phyloP scores from a whole-genome alignment of 2,888 invertebrate species.

The Argynnis bischoffii region DNA sequence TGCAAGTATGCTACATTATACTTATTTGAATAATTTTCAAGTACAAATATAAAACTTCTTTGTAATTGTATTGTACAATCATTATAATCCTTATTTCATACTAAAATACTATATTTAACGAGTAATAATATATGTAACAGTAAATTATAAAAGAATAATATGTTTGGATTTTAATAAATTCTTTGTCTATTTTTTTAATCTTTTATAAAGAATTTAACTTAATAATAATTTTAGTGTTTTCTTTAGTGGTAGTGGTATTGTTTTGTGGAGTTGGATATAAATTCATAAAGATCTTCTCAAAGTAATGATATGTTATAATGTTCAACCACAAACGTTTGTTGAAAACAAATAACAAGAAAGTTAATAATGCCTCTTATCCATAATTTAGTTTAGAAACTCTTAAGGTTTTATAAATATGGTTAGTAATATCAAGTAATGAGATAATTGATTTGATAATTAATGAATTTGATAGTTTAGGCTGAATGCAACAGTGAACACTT shows the following conservation, averaged over 20 bases:
- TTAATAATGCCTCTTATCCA: conserved; percentile 17
- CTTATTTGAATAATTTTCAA: not conserved
- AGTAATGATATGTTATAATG: not conserved
- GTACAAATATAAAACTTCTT: no score
- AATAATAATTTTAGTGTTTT: not conserved
- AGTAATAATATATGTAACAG: no score
- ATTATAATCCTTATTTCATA: no score
- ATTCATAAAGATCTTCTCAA: no score
- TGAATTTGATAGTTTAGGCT: conserved; percentile 42
- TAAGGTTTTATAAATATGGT: conserved; percentile 38
- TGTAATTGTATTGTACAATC: no score
- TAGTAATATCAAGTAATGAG: conserved; percentile 19
- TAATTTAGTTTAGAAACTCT: conserved; percentile 31
- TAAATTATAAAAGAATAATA: no score
- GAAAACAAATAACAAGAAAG: conserved; percentile 7
- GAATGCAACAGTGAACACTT: conserved; percentile 44
- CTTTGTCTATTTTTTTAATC: not conserved
- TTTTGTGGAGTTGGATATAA: no score
- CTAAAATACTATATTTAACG: no score
- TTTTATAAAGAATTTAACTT: conserved; percentile 1
- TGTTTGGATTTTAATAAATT: conserved; percentile 5
- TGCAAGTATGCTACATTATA: conserved; percentile 6
- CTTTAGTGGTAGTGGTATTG: not conserved
- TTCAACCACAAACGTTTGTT: not conserved
- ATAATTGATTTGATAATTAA: conserved; percentile 21